A percentile compares a stretch with the other conserved stretches of the same genome.
Evolutionary conservation across 53 echinoderm and acorn worm genomes (phyloP).

Genomic region (Luidia sarsii): DNA sequence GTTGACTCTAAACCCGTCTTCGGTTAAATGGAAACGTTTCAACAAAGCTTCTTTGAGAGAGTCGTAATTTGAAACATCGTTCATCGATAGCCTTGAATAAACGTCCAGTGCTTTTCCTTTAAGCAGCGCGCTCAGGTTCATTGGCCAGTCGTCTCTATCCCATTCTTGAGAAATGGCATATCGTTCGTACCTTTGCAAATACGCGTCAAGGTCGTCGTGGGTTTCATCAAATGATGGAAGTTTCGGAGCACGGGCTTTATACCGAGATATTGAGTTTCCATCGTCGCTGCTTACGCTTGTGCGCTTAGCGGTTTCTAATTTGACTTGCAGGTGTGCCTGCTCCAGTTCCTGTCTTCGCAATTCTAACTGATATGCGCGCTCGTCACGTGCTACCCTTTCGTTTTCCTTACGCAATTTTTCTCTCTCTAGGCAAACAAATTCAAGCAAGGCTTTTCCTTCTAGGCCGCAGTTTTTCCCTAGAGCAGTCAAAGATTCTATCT

Average conservation of each 20-base stretch:
- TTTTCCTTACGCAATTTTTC: no score
- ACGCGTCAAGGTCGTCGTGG: conserved; percentile 39
- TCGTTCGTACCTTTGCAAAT: conserved; percentile 25
- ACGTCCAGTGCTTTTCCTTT: conserved; percentile 36
- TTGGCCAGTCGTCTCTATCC: conserved; percentile 30
- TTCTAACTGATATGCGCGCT: no score
- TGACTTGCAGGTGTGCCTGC: no score
- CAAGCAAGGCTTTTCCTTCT: background rate
- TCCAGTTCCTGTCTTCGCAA: background rate
- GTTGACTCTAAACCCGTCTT: conserved; percentile 15
- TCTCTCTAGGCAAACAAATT: no score
- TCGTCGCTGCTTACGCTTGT: background rate
- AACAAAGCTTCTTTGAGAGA: conserved; percentile 34
- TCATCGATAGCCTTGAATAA: background rate
- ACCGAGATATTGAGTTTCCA: background rate
- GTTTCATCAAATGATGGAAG: conserved; percentile 15
- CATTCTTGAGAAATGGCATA: conserved; percentile 20
- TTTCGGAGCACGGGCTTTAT: conserved; percentile 4
- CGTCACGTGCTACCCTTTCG: no score
- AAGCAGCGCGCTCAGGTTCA: conserved; percentile 27
- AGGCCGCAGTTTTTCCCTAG: conserved; percentile 2
- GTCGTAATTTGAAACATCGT: conserved; percentile 15
- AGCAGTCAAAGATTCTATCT: background rate
- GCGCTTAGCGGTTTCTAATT: background rate
- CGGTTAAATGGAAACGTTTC: conserved; percentile 20